Percentiles rank a stretch among this genome's conserved stretches.
These are phyloP conservation scores for Apomyelois bistriatella DNA, from an alignment of 2,888 invertebrate genomes.

Conservation along the genomic window DNA sequence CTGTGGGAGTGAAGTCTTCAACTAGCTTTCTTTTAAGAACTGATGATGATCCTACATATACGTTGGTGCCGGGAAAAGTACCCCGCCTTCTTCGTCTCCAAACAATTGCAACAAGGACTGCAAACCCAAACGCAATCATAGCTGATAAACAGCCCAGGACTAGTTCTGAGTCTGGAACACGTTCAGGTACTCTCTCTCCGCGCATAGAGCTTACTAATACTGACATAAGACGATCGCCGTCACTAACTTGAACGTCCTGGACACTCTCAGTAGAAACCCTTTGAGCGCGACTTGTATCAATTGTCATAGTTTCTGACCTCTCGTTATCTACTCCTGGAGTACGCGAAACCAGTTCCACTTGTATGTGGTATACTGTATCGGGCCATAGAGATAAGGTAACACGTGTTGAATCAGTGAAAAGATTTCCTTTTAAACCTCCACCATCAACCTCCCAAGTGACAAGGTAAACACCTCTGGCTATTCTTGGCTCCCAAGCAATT, in stretches of 20 bases:
- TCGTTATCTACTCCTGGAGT: constrained; percentile 82
- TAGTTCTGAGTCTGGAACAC: constrained; percentile 77
- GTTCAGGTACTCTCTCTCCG: constrained; percentile 77
- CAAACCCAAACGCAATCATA: constrained; percentile 67
- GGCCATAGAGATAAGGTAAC: constrained; percentile 90
- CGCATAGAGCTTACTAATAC: constrained; percentile 82
- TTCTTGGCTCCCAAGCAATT: constrained; percentile 86
- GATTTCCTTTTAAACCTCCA: constrained; percentile 89
- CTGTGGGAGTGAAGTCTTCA: constrained; percentile 77
- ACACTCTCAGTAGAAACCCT: constrained; percentile 83
- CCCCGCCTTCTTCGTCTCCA: constrained; percentile 80
- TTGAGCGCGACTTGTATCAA: constrained; percentile 82
- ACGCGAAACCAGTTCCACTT: constrained; percentile 84
- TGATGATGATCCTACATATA: constrained; percentile 81
- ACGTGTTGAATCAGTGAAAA: constrained; percentile 89
- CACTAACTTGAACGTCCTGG: constrained; percentile 79
- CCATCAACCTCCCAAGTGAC: constrained; percentile 92
- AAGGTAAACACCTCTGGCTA: constrained; percentile 84
- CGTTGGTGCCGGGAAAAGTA: constrained; percentile 79
- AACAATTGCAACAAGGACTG: constrained; percentile 74
- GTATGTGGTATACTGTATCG: constrained; percentile 89
- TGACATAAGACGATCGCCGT: constrained; percentile 81
- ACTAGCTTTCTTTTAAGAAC: constrained; percentile 81
- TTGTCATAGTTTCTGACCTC: constrained; percentile 83
- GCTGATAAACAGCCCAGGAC: constrained; percentile 82